These are phyloP conservation scores for Sebastes flavidus DNA, from an alignment of 2,797 vertebrate species.

Conservation along the genomic window DNA sequence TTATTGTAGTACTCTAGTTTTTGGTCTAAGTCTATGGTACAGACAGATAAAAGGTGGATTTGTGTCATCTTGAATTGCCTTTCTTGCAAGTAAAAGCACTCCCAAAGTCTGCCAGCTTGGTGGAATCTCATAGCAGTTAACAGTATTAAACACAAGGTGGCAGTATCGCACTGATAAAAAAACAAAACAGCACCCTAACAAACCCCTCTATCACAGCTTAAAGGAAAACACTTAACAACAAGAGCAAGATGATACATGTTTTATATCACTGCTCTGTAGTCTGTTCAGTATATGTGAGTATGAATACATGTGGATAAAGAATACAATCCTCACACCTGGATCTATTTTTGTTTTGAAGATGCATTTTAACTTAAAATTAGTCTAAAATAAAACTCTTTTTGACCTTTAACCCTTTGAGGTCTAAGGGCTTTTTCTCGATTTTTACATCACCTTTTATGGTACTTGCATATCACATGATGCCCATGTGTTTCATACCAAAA, in stretches of 20 bases:
- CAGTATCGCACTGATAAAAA: constrained; percentile 9
- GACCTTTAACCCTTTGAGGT: neutral
- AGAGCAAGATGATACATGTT: neutral
- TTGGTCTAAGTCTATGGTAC: neutral
- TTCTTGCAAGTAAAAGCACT: neutral
- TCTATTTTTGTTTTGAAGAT: neutral
- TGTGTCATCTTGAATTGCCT: neutral
- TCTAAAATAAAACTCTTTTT: neutral
- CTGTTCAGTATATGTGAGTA: neutral
- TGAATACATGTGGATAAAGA: neutral
- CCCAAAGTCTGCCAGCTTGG: neutral
- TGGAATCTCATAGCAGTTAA: no score
- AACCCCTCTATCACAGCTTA: neutral
- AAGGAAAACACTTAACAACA: neutral
- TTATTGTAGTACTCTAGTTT: no score
- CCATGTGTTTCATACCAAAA: no score
- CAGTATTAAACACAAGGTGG: constrained; percentile 42
- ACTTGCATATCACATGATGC: no score
- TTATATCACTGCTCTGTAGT: neutral
- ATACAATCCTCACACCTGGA: neutral
- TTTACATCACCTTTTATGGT: no score
- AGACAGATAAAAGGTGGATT: neutral
- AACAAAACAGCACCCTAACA: neutral
- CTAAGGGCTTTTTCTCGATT: no score
- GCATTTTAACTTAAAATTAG: neutral